A percentile compares a stretch with the other conserved stretches of the same genome.
Conservation (phyloP, 2,113 vertebrate genomes). For the Chinchilla lanigera region DNA sequence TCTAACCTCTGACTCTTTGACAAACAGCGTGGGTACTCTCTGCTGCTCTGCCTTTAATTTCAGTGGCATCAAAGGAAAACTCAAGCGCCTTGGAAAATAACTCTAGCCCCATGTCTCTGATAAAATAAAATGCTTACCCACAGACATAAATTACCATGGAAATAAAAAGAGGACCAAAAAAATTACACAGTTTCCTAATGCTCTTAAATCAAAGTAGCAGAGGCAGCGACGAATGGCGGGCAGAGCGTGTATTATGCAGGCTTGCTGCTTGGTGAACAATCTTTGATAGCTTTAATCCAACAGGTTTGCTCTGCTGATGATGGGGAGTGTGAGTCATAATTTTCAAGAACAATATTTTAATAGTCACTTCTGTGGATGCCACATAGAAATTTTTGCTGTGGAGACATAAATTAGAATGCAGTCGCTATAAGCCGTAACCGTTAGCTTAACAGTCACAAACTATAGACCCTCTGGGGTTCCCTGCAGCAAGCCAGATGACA, state of each 20-base stretch:
- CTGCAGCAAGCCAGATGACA: background rate
- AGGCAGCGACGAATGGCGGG: slow-evolving; percentile 61
- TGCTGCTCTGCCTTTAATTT: slow-evolving; percentile 85
- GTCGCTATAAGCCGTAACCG: background rate
- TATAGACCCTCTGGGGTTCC: background rate
- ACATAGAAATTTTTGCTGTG: background rate
- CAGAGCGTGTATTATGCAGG: slow-evolving; percentile 66
- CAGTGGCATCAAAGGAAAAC: slow-evolving; percentile 86
- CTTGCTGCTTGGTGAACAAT: slow-evolving; percentile 61
- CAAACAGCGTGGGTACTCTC: slow-evolving; percentile 83
- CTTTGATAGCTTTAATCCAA: slow-evolving; percentile 72
- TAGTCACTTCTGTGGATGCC: background rate
- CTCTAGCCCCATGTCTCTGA: slow-evolving; percentile 84
- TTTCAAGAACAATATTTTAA: slow-evolving; percentile 19
- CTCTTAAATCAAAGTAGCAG: slow-evolving; percentile 84
- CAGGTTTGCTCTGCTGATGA: slow-evolving; percentile 69
- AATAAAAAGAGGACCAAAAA: slow-evolving; percentile 85
- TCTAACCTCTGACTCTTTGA: slow-evolving; percentile 85
- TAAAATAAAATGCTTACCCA: slow-evolving; percentile 88
- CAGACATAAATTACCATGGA: slow-evolving; percentile 86
- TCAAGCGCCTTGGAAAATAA: slow-evolving; percentile 86
- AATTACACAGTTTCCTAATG: slow-evolving; percentile 85
- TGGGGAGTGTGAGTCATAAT: slow-evolving; percentile 11
- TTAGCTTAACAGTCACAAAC: background rate
- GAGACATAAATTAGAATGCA: slow-evolving; percentile 20